Evolutionary conservation across 2,113 vertebrate species (phyloP), one percentile per base, ranked within the genome.

Genomic region (Tretioscincus oriximinensis): DNA sequence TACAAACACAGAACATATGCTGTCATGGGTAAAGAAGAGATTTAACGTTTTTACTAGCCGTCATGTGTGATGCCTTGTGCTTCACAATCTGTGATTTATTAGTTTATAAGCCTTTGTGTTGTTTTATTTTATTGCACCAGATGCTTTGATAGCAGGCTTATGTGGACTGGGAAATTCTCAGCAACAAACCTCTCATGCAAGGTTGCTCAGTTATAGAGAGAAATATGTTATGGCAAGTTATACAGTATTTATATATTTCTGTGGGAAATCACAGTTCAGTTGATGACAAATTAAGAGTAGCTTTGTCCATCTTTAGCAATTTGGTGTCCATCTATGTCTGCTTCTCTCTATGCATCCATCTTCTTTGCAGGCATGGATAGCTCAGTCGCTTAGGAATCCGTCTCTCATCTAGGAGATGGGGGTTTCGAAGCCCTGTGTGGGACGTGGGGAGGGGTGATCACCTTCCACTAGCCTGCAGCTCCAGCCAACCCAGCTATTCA

Each of bases 21-120:
- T 35, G 86, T 74, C 80, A 86, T 88, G 85, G 76, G 65, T 69
- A 61, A 35, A 68, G 64, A 61, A n/a, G 85, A 86, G 64, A 87
- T 86, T 90, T 90, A 90, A 90, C 89, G 47, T 65, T 85, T 92
- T 93, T 90, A 90, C 84, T 87, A 87, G 86, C 0, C 0, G 87
- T 87, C 88, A 84, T 60, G 14, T 73, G 84, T 87, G 86, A 89
- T 90, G 85, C 77, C 63, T 49, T 1, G 74, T 80, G 76, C 82
- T 88, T 89, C 58, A 85, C 84, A 80, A 0, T 88, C 85, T 70
- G 58, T 86, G 83, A 86, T 86, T 88, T 82, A 83, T 88, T 85
- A 79, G 84, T 61, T 77, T 75, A 75, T 81, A 81, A 60, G 45
- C 61, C 58, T 80, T 73, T 51, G 26, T 70, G 67, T 82, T 80